A percentile compares a stretch with the other conserved stretches of the same genome.
Evolutionary conservation across 2,113 vertebrate genomes (phyloP).

Genomic region (Phainopepla nitens): DNA sequence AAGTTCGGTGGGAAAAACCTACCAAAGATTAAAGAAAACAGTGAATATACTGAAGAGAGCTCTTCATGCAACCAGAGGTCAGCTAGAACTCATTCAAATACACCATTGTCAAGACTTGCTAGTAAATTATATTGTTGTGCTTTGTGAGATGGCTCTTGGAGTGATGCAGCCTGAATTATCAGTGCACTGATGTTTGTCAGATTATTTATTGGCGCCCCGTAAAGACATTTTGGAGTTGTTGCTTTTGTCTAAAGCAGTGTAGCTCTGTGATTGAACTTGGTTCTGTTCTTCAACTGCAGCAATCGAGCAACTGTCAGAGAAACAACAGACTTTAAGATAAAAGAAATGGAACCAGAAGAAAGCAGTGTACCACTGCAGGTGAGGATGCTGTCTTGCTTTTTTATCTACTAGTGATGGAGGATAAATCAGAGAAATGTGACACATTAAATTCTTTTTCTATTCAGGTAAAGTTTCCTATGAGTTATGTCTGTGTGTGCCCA

Average conservation of each 20-base stretch:
- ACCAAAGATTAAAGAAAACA: conserved; percentile 48
- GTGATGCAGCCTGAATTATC: not conserved
- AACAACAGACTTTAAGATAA: not conserved
- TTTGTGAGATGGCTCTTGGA: not conserved
- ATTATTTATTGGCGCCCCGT: not conserved
- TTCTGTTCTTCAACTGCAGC: conserved; percentile 19
- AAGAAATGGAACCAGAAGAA: not conserved
- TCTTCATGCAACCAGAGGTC: conserved; percentile 29
- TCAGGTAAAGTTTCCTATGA: not conserved
- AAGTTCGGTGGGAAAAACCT: not conserved
- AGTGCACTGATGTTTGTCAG: not conserved
- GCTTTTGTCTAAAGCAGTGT: not conserved
- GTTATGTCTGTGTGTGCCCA: not conserved
- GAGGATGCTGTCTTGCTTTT: not conserved
- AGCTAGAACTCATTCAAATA: not conserved
- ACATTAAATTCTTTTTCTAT: not conserved
- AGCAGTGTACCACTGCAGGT: conserved; percentile 4
- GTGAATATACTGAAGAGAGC: not conserved
- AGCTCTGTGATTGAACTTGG: not conserved
- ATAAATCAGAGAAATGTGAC: not conserved
- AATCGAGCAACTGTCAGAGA: not conserved
- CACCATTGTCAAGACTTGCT: not conserved
- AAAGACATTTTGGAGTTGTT: not conserved
- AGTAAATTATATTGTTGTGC: not conserved
- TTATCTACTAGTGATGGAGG: not conserved